phyloP scores from a whole-genome alignment of 2,888 invertebrate genomes.

The Tolmerus cingulatus region DNA sequence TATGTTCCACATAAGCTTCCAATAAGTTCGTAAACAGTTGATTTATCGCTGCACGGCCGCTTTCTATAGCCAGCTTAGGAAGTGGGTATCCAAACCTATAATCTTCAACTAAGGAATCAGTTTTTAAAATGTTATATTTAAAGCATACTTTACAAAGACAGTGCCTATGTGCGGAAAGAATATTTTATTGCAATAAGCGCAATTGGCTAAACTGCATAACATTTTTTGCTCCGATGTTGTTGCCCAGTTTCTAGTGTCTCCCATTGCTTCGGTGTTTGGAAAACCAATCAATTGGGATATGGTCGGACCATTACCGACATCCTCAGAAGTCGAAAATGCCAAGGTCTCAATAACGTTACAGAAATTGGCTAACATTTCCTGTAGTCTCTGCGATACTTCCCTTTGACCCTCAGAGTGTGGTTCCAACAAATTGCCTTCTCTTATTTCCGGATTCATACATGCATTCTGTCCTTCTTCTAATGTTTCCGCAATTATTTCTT shows the following conservation, averaged over 20 bases:
- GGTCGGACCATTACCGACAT: constrained; percentile 65
- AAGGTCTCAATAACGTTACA: constrained; percentile 76
- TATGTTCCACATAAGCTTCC: constrained; percentile 86
- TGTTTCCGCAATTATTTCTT: constrained; percentile 76
- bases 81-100: constrained; percentile 77
- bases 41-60: constrained; percentile 70
- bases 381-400: constrained; percentile 64
- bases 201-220: constrained; percentile 87
- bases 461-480: constrained; percentile 75
- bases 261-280: constrained; percentile 63
- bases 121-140: background rate
- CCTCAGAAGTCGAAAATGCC: constrained; percentile 74
- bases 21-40: constrained; percentile 66
- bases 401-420: constrained; percentile 62
- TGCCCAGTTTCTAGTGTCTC: constrained; percentile 51
- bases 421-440: constrained; percentile 64
- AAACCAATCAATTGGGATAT: constrained; percentile 73
- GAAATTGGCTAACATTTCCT: constrained; percentile 71
- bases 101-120: background rate
- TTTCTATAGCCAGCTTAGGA: constrained; percentile 74
- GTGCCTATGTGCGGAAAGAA: constrained; percentile 77
- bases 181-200: constrained; percentile 80
- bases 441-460: constrained; percentile 74
- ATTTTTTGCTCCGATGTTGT: constrained; percentile 78
- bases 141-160: constrained; percentile 65